phyloP scores from a whole-genome alignment of 2,797 vertebrate species.

The Ceryle rudis region DNA sequence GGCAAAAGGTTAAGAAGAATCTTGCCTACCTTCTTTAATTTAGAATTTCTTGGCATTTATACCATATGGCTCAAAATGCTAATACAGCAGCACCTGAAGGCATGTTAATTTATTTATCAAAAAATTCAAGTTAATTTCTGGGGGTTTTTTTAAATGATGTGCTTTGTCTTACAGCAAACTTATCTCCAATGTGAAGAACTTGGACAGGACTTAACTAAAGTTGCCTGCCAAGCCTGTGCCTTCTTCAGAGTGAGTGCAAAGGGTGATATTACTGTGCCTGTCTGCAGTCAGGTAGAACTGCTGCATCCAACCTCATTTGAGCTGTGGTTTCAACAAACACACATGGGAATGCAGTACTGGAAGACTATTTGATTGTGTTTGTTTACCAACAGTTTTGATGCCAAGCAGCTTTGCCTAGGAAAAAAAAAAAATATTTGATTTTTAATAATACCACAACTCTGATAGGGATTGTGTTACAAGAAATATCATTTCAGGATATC shows the following conservation, averaged over 20 bases:
- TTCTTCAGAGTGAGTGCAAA: neutral
- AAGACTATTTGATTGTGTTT: constrained; percentile 55
- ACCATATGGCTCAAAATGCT: neutral
- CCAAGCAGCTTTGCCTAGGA: constrained; percentile 31
- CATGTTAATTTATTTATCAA: neutral
- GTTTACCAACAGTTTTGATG: constrained; percentile 43
- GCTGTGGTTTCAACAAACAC: constrained; percentile 41
- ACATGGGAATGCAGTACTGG: constrained; percentile 27
- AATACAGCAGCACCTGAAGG: neutral
- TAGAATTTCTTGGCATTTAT: neutral
- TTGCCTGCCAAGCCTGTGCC: neutral
- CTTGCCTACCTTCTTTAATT: neutral
- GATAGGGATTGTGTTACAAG: neutral
- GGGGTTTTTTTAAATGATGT: neutral
- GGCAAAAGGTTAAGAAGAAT: constrained; percentile 28
- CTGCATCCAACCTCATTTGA: neutral
- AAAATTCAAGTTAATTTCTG: neutral
- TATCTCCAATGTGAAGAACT: neutral
- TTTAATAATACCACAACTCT: constrained; percentile 21
- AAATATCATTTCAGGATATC: neutral
- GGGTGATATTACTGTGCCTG: neutral
- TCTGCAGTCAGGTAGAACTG: constrained; percentile 26
- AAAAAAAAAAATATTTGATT: neutral
- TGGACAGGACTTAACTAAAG: neutral
- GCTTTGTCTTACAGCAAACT: neutral